phyloP scores from a whole-genome alignment of 2,113 vertebrate genomes.

The Lepus americanus region DNA sequence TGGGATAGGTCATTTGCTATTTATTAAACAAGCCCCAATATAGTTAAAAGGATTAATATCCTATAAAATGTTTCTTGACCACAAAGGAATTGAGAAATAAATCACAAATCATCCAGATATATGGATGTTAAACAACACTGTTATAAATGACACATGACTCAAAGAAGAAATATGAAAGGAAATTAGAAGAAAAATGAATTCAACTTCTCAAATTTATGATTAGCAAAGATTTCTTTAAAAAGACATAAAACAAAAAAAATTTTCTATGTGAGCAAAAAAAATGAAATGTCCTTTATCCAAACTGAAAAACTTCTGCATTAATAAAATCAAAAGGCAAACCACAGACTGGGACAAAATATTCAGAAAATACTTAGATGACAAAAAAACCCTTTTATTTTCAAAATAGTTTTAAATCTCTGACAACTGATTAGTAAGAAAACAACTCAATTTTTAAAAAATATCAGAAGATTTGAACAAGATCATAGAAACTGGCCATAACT shows the following conservation, averaged over 20 bases:
- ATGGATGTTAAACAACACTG: background rate
- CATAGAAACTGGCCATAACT: no score
- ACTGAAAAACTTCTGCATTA: background rate
- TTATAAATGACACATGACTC: background rate
- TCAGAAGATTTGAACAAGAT: no score
- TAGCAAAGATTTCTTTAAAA: background rate
- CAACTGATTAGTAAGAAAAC: background rate
- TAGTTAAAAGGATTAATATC: background rate
- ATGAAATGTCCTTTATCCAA: background rate
- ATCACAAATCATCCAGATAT: background rate
- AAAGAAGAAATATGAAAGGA: background rate
- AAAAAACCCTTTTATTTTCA: background rate
- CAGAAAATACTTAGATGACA: background rate
- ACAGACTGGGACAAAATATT: background rate
- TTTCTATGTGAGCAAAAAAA: background rate
- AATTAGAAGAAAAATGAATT: background rate
- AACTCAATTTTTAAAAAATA: background rate
- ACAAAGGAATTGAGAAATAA: background rate
- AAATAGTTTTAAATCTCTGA: background rate
- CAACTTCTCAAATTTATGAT: background rate
- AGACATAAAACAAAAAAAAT: background rate
- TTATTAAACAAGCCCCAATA: background rate
- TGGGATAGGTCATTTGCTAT: background rate
- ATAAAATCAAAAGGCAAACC: background rate
- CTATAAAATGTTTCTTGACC: background rate